A percentile compares a stretch with the other conserved stretches of the same genome.
phyloP scores from a whole-genome alignment of 2,113 vertebrate species.

The Bubo bubo region DNA sequence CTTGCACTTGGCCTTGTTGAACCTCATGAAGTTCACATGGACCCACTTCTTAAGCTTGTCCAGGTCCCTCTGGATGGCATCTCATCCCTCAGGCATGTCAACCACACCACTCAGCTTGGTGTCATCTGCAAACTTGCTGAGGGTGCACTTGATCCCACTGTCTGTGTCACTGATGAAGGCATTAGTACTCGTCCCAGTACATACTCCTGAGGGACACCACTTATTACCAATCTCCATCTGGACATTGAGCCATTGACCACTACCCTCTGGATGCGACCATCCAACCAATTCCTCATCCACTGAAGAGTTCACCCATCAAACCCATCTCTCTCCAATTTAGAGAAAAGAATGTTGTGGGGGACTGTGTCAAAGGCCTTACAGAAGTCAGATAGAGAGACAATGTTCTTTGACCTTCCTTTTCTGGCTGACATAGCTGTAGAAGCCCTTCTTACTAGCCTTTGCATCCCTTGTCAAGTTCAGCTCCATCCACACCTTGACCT shows the following conservation, averaged over 20 bases:
- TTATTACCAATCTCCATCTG: not conserved
- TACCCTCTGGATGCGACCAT: too few species aligned
- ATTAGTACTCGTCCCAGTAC: not conserved
- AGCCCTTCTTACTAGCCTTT: not conserved
- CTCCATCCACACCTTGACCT: not conserved
- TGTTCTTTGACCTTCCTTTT: not conserved
- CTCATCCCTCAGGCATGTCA: not conserved
- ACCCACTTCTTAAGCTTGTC: not conserved
- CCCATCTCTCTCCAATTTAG: too few species aligned
- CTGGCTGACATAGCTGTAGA: not conserved
- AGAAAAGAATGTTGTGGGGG: too few species aligned
- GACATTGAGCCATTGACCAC: too few species aligned
- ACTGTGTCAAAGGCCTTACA: too few species aligned
- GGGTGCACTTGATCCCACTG: not conserved
- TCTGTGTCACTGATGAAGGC: not conserved
- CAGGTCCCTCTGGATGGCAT: not conserved
- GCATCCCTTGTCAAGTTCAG: not conserved
- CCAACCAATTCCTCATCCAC: too few species aligned
- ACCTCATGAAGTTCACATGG: not conserved
- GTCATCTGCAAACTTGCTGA: not conserved
- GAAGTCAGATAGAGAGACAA: too few species aligned
- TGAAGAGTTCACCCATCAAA: too few species aligned
- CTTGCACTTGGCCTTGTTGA: not conserved
- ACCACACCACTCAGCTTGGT: not conserved
- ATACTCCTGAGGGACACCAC: not conserved